Conservation (phyloP, 2,888 invertebrate species). For the Drosophila kuntzei region DNA sequence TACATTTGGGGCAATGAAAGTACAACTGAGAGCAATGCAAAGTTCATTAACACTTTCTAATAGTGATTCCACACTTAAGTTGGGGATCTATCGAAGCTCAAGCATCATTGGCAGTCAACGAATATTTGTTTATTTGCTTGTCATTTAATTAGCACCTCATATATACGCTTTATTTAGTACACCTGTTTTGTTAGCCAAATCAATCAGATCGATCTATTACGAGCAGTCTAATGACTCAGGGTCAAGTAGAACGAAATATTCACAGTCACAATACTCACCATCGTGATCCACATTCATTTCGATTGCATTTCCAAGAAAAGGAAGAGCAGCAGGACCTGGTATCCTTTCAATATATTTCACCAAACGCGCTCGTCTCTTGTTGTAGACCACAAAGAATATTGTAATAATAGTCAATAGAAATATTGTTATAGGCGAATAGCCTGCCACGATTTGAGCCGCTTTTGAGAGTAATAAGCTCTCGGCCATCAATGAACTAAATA, state of each 20-base stretch:
- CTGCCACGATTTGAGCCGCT: constrained; percentile 75
- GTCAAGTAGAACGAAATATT: neutral
- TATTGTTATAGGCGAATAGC: constrained; percentile 84
- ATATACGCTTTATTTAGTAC: constrained; percentile 49
- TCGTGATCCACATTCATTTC: constrained; percentile 88
- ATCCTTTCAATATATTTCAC: constrained; percentile 87
- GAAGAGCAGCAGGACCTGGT: constrained; percentile 87
- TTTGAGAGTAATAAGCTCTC: constrained; percentile 83
- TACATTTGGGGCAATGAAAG: constrained; percentile 38
- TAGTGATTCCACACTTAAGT: neutral
- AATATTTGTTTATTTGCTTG: constrained; percentile 21
- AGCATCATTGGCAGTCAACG: constrained; percentile 31
- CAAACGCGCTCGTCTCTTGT: constrained; percentile 83
- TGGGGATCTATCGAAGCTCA: constrained; percentile 2
- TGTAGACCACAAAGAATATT: constrained; percentile 81
- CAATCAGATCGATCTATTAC: constrained; percentile 55
- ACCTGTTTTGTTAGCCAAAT: constrained; percentile 45
- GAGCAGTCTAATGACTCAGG: constrained; percentile 12
- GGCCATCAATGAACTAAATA: constrained; percentile 77
- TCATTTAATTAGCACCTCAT: constrained; percentile 70
- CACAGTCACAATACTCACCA: constrained; percentile 84
- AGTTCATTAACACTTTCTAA: constrained; percentile 64
- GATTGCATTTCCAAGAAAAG: constrained; percentile 88
- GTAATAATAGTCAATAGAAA: constrained; percentile 73
- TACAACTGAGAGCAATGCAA: constrained; percentile 43